A percentile compares a stretch with the other conserved stretches of the same genome.
Conservation (phyloP, 2,113 vertebrate species). For the Smithornis capensis region DNA sequence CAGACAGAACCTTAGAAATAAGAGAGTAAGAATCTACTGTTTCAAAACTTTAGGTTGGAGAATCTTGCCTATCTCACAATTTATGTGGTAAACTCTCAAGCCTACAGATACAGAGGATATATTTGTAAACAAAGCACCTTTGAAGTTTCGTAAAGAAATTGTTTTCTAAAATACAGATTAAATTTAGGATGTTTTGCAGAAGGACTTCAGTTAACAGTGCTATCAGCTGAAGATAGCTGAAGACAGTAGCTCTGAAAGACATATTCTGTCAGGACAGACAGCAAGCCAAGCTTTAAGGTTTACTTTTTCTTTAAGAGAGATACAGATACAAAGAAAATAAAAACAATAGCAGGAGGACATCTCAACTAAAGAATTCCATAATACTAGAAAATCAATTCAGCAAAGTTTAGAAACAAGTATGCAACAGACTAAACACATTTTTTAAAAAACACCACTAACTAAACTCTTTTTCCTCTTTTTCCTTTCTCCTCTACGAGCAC, state of each 20-base stretch:
- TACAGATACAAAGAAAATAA: background rate
- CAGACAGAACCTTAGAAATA: background rate
- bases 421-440: background rate
- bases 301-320: background rate
- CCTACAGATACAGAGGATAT: background rate
- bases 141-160: background rate
- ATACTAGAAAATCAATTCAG: background rate
- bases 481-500: background rate
- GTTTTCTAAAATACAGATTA: background rate
- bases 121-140: background rate
- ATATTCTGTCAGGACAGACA: background rate
- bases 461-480: too few relatives aligned
- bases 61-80: background rate
- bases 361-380: background rate
- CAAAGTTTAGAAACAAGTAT: background rate
- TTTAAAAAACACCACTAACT: accelerated
- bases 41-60: background rate
- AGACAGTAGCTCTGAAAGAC: background rate
- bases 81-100: background rate
- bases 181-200: background rate
- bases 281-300: background rate
- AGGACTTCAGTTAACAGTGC: background rate
- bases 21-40: background rate
- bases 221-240: background rate
- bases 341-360: background rate